phyloP scores from a whole-genome alignment of 2,113 vertebrate genomes.

The Ranitomeya imitator region DNA sequence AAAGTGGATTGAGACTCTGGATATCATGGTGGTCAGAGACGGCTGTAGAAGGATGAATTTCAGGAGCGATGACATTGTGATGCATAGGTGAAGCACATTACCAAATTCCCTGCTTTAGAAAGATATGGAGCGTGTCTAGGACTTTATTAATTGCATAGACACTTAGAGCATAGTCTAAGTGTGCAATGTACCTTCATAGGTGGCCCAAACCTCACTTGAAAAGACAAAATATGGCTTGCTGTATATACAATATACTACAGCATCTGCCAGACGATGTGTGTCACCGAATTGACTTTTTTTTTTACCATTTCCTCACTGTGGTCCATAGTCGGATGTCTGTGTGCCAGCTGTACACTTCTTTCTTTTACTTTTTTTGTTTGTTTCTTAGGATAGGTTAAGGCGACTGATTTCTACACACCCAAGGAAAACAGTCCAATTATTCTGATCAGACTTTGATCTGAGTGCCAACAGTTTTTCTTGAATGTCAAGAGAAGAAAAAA shows the following conservation, averaged over 20 bases:
- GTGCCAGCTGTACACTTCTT: no score
- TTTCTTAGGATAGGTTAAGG: no score
- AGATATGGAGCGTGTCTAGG: background rate
- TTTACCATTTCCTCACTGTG: no score
- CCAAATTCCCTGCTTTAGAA: background rate
- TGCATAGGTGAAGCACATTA: background rate
- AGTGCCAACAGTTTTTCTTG: no score
- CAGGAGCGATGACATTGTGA: slow-evolving; percentile 8
- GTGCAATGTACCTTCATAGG: background rate
- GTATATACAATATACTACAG: background rate
- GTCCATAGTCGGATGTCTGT: no score
- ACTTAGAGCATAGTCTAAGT: background rate
- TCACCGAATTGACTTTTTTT: no score
- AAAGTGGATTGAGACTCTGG: slow-evolving; percentile 14
- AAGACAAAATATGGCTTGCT: background rate
- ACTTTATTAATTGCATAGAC: background rate
- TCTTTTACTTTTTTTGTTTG: no score
- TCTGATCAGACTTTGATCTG: no score
- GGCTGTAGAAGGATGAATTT: background rate
- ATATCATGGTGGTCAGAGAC: background rate
- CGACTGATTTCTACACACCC: no score
- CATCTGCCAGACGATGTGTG: background rate
- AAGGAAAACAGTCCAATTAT: no score
- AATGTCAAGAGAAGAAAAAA: no score
- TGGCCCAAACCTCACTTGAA: background rate